Evolutionary conservation across 2,113 vertebrate genomes (phyloP), one percentile per base, ranked within the genome.

Genomic region (Gymnobelideus leadbeateri): DNA sequence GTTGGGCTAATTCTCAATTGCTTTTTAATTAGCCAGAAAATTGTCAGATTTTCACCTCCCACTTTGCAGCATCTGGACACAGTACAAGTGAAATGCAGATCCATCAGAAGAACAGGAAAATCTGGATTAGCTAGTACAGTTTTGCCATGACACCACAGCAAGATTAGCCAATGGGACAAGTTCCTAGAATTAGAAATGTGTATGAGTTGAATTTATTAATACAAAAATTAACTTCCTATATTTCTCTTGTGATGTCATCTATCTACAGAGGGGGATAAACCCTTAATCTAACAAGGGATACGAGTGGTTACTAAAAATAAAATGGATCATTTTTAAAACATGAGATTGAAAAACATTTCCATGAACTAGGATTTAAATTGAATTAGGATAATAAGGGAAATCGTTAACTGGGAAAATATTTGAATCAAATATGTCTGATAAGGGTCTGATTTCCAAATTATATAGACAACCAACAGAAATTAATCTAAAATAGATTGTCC

Each of bases 71-170:
- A 43, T 84, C 19, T 84, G n/a, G 68, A 37, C 19, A 23, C 5
- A 21, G 68, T 16, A 23, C 37, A 43, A 91, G 25, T 91, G 28
- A 61, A 68, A 52, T 51, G n/a, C 91, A 0, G 2, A 11, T 53
- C 23, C 77, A 55, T 84, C 31, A 89, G 31, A 92, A 90, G 25
- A 26, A n/a, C 37, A 14, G 47, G 26, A 96, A 94, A 95, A 93
- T 57, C 11, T 19, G 43, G 94, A 96, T 84, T 92, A 55, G 52
- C 25, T 61, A 91, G 90, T 92, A 61, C 16, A 43, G 68, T 21
- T 77, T 77, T 77, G 37, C n/a, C 14, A 43, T 43, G 68, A 84
- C 7, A 23, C 37, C 19, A 84, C 19, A 23, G 5, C 31, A 68
- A 68, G 4, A 68, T 84, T 2, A 84, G n/a, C 5, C 68, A 43